These are phyloP conservation scores for Brienomyrus longianalis DNA, from an alignment of 2,113 vertebrate species.

Conservation along the genomic window DNA sequence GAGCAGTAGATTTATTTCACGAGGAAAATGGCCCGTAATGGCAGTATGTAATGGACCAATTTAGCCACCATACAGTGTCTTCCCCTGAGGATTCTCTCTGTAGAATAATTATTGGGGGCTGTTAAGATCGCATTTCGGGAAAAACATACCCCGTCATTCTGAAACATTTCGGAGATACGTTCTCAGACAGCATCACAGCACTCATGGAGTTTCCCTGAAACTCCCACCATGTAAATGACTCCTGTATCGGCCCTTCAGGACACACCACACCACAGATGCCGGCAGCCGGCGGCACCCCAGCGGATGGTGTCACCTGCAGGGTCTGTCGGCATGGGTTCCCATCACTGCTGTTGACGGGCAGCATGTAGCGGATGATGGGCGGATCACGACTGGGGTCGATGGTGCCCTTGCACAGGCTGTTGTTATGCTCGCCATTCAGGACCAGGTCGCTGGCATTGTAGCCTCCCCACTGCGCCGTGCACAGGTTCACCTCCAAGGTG, in stretches of 20 bases:
- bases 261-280: background rate
- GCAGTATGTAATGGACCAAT: background rate
- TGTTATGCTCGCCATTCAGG: constrained; percentile 58
- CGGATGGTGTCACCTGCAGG: constrained; percentile 46
- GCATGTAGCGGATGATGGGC: constrained; percentile 54
- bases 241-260: background rate
- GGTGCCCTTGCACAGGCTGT: constrained; percentile 44
- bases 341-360: constrained; percentile 57
- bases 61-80: background rate
- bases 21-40: background rate
- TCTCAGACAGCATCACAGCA: background rate
- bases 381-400: constrained; percentile 48
- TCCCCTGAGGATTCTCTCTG: background rate
- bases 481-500: constrained; percentile 59
- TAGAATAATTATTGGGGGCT: background rate
- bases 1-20: background rate
- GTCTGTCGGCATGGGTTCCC: constrained; percentile 59
- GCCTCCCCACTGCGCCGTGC: constrained; percentile 62
- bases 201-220: background rate
- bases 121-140: background rate
- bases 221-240: background rate
- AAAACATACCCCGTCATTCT: background rate
- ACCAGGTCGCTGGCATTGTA: constrained; percentile 50
- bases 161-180: background rate
- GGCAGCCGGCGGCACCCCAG: background rate